Percentiles rank a stretch among this genome's conserved stretches.
Conservation (phyloP, 2,113 vertebrate species). For the Eira barbara region DNA sequence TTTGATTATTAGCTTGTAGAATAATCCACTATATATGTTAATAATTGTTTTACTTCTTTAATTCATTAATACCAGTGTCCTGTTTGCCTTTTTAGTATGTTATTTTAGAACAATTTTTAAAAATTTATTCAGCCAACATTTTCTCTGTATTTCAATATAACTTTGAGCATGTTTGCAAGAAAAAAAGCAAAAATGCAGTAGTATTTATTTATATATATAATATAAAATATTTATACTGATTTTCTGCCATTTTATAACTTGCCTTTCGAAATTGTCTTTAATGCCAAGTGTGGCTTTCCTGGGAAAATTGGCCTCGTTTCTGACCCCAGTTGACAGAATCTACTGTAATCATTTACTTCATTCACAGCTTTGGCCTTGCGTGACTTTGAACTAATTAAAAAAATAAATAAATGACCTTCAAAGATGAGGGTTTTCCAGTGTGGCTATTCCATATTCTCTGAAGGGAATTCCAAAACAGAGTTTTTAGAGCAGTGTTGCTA, state of each 20-base stretch:
- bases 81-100: background rate
- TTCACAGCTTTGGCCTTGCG: background rate
- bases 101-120: background rate
- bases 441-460: background rate
- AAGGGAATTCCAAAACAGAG: constrained; percentile 22
- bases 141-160: background rate
- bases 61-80: background rate
- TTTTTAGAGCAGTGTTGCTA: background rate
- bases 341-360: background rate
- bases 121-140: background rate
- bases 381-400: constrained; percentile 19
- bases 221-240: background rate
- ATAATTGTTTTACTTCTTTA: background rate
- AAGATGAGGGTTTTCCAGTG: constrained; percentile 29
- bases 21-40: background rate
- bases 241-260: background rate
- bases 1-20: background rate
- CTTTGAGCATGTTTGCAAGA: background rate
- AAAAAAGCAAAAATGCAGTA: background rate
- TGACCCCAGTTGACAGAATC: constrained; percentile 40
- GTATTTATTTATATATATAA: background rate
- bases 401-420: constrained; percentile 48
- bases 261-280: background rate
- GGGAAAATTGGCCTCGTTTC: constrained; percentile 46
- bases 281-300: background rate